These are phyloP conservation scores for Pollimyrus isidori DNA, from an alignment of 2,113 vertebrate genomes.

Conservation along the genomic window DNA sequence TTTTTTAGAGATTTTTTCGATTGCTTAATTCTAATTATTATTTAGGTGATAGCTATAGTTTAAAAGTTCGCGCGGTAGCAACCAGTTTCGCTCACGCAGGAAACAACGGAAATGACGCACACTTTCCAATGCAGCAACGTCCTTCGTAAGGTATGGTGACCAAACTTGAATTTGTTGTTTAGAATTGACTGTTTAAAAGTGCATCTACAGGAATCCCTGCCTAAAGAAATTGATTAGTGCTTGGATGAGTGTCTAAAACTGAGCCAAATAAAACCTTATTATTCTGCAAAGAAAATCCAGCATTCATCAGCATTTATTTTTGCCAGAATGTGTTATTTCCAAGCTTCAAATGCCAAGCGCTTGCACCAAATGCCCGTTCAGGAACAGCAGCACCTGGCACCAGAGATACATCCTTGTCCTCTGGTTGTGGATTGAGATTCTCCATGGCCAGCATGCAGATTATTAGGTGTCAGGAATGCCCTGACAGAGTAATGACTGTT, in stretches of 20 bases:
- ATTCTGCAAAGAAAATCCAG: neutral
- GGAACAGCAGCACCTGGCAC: neutral
- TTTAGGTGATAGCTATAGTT: too few species aligned
- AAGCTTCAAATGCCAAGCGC: neutral
- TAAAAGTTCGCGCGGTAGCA: too few species aligned
- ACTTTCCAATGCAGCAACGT: too few species aligned
- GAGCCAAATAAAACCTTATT: neutral
- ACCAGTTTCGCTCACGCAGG: too few species aligned
- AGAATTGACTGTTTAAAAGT: neutral
- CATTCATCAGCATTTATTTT: neutral
- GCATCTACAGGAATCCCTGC: neutral
- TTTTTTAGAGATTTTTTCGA: too few species aligned
- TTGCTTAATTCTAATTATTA: too few species aligned
- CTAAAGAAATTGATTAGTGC: neutral
- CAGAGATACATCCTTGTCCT: neutral
- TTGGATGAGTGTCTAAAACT: neutral
- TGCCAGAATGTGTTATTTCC: neutral
- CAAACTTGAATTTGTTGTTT: neutral
- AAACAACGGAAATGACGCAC: too few species aligned
- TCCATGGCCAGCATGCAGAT: neutral
- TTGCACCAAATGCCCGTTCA: neutral
- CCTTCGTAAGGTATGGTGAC: too few species aligned
- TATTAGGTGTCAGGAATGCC: neutral
- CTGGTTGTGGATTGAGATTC: neutral
- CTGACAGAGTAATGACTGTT: neutral